Base-by-base conservation (phyloP, 2,888 invertebrate species). In the Hesperia comma region DNA sequence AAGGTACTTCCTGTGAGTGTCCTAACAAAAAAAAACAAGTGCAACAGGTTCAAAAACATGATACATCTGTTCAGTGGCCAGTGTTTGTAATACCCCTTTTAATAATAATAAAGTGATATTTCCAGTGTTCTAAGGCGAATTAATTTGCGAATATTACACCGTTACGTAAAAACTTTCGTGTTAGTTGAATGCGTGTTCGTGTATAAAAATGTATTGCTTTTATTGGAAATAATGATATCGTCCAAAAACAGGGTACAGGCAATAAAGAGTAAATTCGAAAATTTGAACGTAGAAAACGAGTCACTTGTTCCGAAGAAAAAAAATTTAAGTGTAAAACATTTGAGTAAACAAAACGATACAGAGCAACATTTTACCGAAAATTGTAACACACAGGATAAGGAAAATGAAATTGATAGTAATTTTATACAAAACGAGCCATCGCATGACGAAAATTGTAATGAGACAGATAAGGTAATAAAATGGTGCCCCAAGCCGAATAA, bases 261-360 rank as follows among this genome's bases (percentile, higher is more conserved):
- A 60, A 95, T 95, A 70, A 95, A 94, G 80, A 94, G 90, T 83
- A 94, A 94, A 85, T 95, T 95, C 77, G 95, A 95, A 77, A 93
- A 87, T 79, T 80, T 93, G 62, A 92, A 80, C 67, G 76, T 75
- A 6, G 88, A 90, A 54, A 81, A 75, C 64, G 80, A 82, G n/a
- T 77, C 81, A 15, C 61, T 79, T n/a, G 71, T 78, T 21, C 19
- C 53, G 12, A 67, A 56, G 33, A 67, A 55, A 46, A 55, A 49
- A 19, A 61, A 67, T 67, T 26, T 49, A n/a, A 49, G 14, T 40
- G 61, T 43, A 37, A 63, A 72, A 63, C 81, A 81, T 55, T 73
- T 81, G 72, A 62, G 64, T 55, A 74, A 71, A 75, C 72, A 74
- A 21, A 70, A 26, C 21, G 66, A 62, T 63, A 40, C 33, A 10